phyloP scores from a whole-genome alignment of 2,113 vertebrate species.

The Anolis sagrei region DNA sequence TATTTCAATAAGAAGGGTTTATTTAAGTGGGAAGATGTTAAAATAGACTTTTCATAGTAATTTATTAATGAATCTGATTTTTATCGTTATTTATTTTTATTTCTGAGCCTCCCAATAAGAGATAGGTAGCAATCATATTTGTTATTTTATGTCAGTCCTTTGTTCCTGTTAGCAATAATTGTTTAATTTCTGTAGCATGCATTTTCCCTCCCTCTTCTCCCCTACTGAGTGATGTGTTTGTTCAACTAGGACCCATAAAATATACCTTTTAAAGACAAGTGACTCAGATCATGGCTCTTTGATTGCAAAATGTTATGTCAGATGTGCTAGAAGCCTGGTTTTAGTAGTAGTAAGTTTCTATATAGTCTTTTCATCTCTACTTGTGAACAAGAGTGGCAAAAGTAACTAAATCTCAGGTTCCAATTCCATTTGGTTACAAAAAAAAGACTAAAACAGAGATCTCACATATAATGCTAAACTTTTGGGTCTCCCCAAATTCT shows the following conservation, averaged over 20 bases:
- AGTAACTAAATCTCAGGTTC: background rate
- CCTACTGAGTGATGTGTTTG: background rate
- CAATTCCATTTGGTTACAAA: background rate
- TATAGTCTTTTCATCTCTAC: background rate
- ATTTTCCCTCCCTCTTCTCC: background rate
- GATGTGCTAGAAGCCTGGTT: background rate
- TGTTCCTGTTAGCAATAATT: background rate
- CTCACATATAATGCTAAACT: background rate
- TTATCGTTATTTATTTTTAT: background rate
- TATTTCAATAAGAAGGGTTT: background rate
- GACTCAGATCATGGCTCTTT: background rate
- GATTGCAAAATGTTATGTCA: background rate
- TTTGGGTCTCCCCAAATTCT: background rate
- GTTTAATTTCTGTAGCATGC: conserved; percentile 1
- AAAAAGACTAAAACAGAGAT: background rate
- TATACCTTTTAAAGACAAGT: background rate
- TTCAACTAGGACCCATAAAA: background rate
- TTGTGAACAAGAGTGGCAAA: background rate
- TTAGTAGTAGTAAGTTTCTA: background rate
- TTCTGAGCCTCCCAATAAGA: background rate
- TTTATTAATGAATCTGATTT: background rate
- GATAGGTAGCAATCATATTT: background rate
- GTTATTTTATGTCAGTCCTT: background rate
- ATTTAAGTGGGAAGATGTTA: background rate
- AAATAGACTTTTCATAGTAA: background rate